Evolutionary conservation across 1,140 invertebrate species (phyloP), one percentile per base, ranked within the genome.

Genomic region (Zaprionus capensis): DNA sequence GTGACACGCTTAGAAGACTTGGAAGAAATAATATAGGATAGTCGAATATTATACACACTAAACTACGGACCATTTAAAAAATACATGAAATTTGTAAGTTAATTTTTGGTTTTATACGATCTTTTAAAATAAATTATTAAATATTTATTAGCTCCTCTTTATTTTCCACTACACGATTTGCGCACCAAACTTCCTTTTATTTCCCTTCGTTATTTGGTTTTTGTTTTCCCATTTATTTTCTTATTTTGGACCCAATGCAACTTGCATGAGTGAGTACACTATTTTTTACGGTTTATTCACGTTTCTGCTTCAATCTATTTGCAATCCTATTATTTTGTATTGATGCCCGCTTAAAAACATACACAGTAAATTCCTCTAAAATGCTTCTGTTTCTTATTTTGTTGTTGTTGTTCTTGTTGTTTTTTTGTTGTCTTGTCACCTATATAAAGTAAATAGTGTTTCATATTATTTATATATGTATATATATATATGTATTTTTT

Each of bases 381-480:
- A 88, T 88, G 84, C 84, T 83, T 88, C 67, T 76, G 83, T 87
- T 88, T 83, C 78, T 63, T 78, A 71, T 67, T 69, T 63, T 82
- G 83, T 53, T 62, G 15, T 70, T 71, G 59, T 71, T 72, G 38
- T 61, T 68, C 5, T 67, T 57, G 2, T 66, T 63, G 56, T 70
- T 63, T 82, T 80, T 17, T 70, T 78, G 71, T 78, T 80, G 63
- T 83, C 71, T 88, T 87, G 84, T 88, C 84, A 82, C 84, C 84
- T 87, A 87, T 76, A 81, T 87, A 87, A 87, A 87, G 84, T 87
- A 87, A 87, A 87, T 87, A 87, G 84, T 87, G 80, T 87, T 88
- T 74, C 84, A 81, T 83, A 78, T 78, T 78, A 74, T 70, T 65
- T 63, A 70, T 70, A 68, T 86, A 72, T 78, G 75, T 68, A 76